These are phyloP conservation scores for Dendropsophus ebraccatus DNA, from an alignment of 2,113 vertebrate genomes.

Conservation along the genomic window DNA sequence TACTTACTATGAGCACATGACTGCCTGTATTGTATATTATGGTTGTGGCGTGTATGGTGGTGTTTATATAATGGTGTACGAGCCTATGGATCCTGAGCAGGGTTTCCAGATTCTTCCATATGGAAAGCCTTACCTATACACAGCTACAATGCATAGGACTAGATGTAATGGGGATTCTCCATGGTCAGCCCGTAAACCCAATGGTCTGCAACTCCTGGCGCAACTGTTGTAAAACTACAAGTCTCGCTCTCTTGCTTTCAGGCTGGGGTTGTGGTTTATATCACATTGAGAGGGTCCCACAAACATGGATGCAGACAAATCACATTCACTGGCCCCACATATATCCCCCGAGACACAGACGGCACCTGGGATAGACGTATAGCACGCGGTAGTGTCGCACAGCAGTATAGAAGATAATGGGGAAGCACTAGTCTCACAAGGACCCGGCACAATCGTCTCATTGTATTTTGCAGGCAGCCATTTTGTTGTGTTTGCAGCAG, in stretches of 20 bases:
- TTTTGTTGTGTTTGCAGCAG: not conserved
- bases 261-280: not conserved
- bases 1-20: not conserved
- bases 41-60: slow-evolving; percentile 10
- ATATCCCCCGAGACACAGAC: not conserved
- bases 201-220: not conserved
- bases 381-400: not conserved
- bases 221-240: not conserved
- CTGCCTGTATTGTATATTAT: slow-evolving; percentile 6
- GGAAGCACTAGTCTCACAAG: not conserved
- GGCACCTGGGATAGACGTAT: not conserved
- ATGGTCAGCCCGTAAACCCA: not conserved
- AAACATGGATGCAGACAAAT: not conserved
- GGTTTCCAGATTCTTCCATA: not conserved
- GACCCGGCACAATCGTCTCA: not conserved
- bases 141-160: not conserved
- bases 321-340: not conserved
- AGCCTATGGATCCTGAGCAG: not conserved
- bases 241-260: not conserved
- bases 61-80: not conserved
- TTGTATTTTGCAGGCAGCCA: not conserved
- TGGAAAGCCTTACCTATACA: not conserved
- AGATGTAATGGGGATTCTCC: not conserved
- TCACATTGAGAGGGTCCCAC: not conserved
- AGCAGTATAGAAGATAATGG: not conserved